Evolutionary conservation across 1,140 invertebrate genomes (phyloP).

Genomic region (Polypedilum pembai): DNA sequence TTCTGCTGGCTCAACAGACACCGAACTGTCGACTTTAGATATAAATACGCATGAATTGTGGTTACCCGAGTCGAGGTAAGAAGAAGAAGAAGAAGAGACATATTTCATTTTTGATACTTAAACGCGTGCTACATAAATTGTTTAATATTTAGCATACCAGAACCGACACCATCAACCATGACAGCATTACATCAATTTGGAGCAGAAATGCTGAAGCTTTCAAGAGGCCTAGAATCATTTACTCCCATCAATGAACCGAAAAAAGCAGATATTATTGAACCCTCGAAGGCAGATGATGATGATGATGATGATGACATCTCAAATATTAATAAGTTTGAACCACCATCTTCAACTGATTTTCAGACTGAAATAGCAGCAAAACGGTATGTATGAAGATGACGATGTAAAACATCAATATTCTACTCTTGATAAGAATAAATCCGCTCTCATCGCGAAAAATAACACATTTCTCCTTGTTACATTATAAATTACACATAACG

Average conservation of each 20-base stretch:
- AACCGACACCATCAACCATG: slow-evolving; percentile 69
- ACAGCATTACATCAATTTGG: slow-evolving; percentile 73
- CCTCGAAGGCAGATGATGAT: background rate
- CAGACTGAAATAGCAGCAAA: background rate
- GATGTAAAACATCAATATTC: too few species aligned
- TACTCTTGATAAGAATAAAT: too few species aligned
- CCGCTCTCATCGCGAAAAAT: too few species aligned
- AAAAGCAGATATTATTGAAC: slow-evolving; percentile 34
- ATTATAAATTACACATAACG: background rate
- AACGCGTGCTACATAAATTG: background rate
- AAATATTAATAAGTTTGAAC: slow-evolving; percentile 8
- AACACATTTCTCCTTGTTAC: too few species aligned
- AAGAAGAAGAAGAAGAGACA: too few species aligned
- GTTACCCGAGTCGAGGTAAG: slow-evolving; percentile 62
- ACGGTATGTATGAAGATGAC: background rate
- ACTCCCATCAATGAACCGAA: slow-evolving; percentile 45
- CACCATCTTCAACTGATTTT: background rate
- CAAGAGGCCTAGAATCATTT: slow-evolving; percentile 60
- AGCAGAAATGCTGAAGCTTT: slow-evolving; percentile 72
- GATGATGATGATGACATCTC: background rate
- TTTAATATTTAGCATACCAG: slow-evolving; percentile 39
- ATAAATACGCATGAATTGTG: slow-evolving; percentile 61
- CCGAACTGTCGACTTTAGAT: slow-evolving; percentile 68
- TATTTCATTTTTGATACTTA: too few species aligned
- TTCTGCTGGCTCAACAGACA: slow-evolving; percentile 69